Evolutionary conservation across 1,140 invertebrate species (phyloP), one percentile per base, ranked within the genome.

Genomic region (Psilanteris sp.): DNA sequence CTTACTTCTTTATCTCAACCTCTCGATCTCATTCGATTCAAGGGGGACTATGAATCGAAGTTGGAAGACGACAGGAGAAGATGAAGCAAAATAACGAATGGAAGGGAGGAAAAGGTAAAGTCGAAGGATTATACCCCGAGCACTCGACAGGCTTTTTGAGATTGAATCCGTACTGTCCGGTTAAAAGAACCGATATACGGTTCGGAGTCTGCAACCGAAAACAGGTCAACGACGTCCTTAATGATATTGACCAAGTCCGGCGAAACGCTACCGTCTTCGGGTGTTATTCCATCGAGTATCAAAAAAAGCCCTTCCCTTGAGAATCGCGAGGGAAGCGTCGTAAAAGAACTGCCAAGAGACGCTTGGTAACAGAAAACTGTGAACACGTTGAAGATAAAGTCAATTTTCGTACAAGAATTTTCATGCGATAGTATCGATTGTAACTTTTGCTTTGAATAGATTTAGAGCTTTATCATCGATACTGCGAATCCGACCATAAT

Each of bases 161-260:
- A 83, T 83, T 82, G 80, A 83, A 83, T 83, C 77, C 77, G 67
- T 48, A 72, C 61, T 39, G 77, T 79, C 66, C 74, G 74, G 77
- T 78, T 81, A 78, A 81, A 77, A 79, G 64, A 37, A 64, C 29
- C 57, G 62, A 66, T 57, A 59, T 74, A 59, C 20, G 31, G 43
- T 57, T 4, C 37, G 16, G 16, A 55, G 37, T 59, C 34, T 16
- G 14, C 39, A 15, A 52, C 32, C 66, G 52, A 75, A 85, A 83
- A 46, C 79, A 83, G 85, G 84, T 87, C 85, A 85, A 85, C 81
- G 78, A 87, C 72, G 80, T 83, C 78, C 84, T 86, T 81, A 81
- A 84, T 79, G 81, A 80, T 84, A 81, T 84, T 82, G 81, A 82
- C 82, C 78, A 79, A 83, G 81, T 78, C 78, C 77, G 72, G 74